These are phyloP conservation scores for Heteromormyrus szaboi DNA, from an alignment of 2,797 vertebrate species.

Conservation along the genomic window DNA sequence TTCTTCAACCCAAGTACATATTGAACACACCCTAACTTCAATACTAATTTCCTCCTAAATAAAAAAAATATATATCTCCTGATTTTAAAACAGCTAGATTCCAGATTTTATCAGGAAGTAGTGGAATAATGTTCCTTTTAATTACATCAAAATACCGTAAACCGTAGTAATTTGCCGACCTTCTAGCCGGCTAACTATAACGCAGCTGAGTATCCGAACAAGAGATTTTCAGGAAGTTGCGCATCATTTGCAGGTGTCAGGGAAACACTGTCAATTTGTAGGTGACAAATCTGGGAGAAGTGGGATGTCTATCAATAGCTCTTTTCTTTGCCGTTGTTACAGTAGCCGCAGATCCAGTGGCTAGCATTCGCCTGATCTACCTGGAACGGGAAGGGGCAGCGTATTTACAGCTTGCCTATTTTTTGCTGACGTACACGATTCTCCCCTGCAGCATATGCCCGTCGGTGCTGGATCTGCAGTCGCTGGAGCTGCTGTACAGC, in stretches of 20 bases:
- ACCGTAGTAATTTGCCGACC: neutral
- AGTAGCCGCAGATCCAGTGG: neutral
- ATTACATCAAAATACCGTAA: no score
- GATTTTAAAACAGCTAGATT: neutral
- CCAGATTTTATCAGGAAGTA: neutral
- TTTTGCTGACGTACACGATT: neutral
- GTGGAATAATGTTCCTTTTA: no score
- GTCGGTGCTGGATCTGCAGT: neutral
- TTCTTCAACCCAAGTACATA: neutral
- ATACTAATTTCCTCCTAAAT: neutral
- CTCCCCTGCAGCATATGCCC: neutral
- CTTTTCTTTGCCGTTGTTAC: neutral
- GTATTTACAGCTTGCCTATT: neutral
- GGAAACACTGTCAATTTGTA: neutral
- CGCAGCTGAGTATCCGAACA: neutral
- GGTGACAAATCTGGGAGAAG: neutral
- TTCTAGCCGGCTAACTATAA: neutral
- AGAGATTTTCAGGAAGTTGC: neutral
- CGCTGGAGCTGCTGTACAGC: neutral
- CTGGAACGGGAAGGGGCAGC: neutral
- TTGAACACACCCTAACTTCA: neutral
- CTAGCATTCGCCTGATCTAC: neutral
- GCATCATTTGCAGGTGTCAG: neutral
- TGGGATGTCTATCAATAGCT: neutral
- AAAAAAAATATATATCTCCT: neutral